Conservation (phyloP, 2,888 invertebrate genomes). For the Athrips mouffetella region DNA sequence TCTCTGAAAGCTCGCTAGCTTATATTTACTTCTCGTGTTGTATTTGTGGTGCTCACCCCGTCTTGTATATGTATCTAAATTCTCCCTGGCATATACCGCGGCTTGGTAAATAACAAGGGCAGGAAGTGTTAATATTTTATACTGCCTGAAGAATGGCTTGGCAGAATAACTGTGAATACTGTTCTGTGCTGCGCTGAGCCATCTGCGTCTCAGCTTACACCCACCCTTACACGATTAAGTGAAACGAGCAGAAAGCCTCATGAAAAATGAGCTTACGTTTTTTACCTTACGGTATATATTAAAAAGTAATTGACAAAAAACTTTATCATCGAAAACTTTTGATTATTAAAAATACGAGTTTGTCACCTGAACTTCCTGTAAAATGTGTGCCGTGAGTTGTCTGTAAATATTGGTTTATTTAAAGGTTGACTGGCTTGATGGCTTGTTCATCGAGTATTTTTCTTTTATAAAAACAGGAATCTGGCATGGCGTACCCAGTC, state of each 20-base stretch:
- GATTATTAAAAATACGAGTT: slow-evolving; percentile 3
- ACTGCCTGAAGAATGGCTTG: too few relatives aligned
- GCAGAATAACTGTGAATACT: too few relatives aligned
- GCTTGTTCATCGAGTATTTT: slow-evolving; percentile 62
- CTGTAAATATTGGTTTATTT: background rate
- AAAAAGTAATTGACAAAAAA: background rate
- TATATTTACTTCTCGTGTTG: too few relatives aligned
- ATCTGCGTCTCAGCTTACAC: too few relatives aligned
- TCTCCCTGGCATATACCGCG: too few relatives aligned
- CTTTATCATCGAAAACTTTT: background rate
- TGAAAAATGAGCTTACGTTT: background rate
- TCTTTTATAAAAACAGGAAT: slow-evolving; percentile 54
- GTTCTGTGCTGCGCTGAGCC: too few relatives aligned
- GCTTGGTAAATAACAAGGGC: too few relatives aligned
- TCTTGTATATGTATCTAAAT: too few relatives aligned
- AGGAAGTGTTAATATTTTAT: too few relatives aligned
- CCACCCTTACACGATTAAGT: background rate
- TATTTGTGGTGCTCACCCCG: too few relatives aligned
- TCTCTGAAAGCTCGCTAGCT: too few relatives aligned
- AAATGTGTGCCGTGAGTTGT: background rate
- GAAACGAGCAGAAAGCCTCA: background rate
- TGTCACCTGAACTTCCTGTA: slow-evolving; percentile 1
- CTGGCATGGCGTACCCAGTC: slow-evolving; percentile 51
- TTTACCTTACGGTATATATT: background rate
- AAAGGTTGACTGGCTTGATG: slow-evolving; percentile 45